Evolutionary conservation across 2,113 vertebrate species (phyloP), one percentile per base, ranked within the genome.

Genomic region (Notarius lentiginosus): DNA sequence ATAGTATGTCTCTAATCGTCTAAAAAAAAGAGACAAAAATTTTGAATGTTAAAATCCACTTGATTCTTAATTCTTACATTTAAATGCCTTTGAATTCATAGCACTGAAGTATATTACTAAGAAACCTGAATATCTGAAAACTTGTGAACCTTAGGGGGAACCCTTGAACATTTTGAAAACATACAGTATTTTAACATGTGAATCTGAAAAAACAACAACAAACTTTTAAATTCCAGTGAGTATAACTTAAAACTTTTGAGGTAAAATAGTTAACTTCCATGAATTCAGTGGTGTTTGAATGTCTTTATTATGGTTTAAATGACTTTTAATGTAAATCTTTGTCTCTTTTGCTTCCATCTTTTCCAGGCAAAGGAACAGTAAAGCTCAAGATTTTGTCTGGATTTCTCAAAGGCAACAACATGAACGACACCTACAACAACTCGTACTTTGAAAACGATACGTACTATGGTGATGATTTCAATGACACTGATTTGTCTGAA

Each of bases 371-470:
- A 34, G 22, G 22, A 75, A 61, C 8, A 14, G 53, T 47, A 30
- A 41, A 58, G 5, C 20, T 73, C 20, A n/a, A 51, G 34, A 51
- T 10, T 65, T 22, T 7, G 2, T 24, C 68, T 51, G n/a, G 1
- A 15, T 73, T 63, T n/a, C 22, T 22, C 56, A 30, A 49, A 75
- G 2, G n/a, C 18, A 68, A 9, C 61, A 56, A 34, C 12, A 61
- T 66, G 41, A 58, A 77, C 3, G 8, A 53, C 34, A 22, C 0
- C 56, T 41, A 20, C n/a, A 12, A 63, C 27, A 10, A 34, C 58
- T 41, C 9, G 2, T 0, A 55, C 15, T 0, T 14, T 86, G 61
- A 27, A 0, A 0, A 55, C 17, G 1, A 7, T 8, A 0, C 17
- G 9, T 30, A 27, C 1, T 0, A 3, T 53, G 77, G 60, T 14